phyloP scores from a whole-genome alignment of 2,888 invertebrate genomes.

The Pyrochroa serraticornis region DNA sequence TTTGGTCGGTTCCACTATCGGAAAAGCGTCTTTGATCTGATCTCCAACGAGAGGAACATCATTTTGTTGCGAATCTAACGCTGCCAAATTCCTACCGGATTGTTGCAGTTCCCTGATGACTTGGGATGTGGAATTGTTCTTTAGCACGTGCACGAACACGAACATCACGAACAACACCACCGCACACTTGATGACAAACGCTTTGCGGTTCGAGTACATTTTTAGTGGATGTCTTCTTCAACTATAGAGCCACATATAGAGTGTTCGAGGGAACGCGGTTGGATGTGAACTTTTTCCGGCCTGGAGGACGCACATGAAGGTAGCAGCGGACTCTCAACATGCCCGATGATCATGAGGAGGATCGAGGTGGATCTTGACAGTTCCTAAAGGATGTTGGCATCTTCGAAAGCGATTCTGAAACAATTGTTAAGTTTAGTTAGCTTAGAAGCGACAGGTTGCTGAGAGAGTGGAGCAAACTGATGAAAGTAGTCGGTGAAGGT shows the following conservation, averaged over 20 bases:
- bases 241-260: background rate
- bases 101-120: constrained; percentile 55
- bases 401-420: constrained; percentile 6
- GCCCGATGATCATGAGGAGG: constrained; percentile 46
- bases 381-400: constrained; percentile 9
- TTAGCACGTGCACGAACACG: constrained; percentile 49
- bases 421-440: background rate
- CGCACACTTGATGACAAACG: constrained; percentile 49
- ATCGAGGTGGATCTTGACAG: constrained; percentile 2
- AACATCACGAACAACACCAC: constrained; percentile 47
- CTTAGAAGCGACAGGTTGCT: no score
- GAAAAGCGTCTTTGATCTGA: constrained; percentile 10
- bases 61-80: constrained; percentile 46
- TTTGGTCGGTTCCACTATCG: constrained; percentile 27
- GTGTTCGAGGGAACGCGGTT: background rate
- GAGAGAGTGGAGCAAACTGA: no score
- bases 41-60: constrained; percentile 3
- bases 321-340: constrained; percentile 49
- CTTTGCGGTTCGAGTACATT: constrained; percentile 52
- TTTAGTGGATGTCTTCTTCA: constrained; percentile 24
- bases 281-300: constrained; percentile 46
- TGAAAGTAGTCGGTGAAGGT: no score
- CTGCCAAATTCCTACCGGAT: constrained; percentile 57
- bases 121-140: constrained; percentile 45
- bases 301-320: constrained; percentile 53